phyloP scores from a whole-genome alignment of 2,797 vertebrate species.

The Ctenosaura bakeri region DNA sequence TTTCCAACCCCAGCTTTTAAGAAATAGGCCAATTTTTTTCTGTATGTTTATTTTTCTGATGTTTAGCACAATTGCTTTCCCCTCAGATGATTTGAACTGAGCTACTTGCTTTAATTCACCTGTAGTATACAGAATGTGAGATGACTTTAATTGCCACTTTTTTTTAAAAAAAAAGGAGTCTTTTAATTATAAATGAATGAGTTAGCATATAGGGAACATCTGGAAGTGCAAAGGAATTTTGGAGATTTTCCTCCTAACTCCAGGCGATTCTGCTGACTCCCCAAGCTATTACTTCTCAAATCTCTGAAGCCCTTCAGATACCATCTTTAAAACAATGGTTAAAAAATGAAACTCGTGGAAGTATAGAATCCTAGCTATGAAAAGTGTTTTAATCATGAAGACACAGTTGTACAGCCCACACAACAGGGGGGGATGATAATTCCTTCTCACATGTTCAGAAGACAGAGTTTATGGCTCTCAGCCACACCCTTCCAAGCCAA shows the following conservation, averaged over 20 bases:
- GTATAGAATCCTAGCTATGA: not conserved
- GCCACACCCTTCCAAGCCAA: not conserved
- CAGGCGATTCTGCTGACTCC: not conserved
- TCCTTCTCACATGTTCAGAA: not conserved
- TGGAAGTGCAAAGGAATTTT: not conserved
- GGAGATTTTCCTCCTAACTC: not conserved
- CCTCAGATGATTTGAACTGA: slow-evolving; percentile 15
- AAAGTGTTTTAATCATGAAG: not conserved
- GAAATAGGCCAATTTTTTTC: not conserved
- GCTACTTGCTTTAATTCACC: slow-evolving; percentile 37
- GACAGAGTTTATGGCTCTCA: not conserved
- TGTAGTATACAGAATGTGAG: slow-evolving; percentile 10
- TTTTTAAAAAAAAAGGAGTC: not conserved
- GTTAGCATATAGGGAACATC: not conserved
- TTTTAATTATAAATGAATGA: not conserved
- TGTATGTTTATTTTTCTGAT: slow-evolving; percentile 1
- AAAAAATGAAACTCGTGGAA: not conserved
- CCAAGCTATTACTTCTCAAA: not conserved
- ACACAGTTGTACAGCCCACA: not conserved
- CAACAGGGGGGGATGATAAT: not conserved
- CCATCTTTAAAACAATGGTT: not conserved
- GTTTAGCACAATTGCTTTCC: not conserved
- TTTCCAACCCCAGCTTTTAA: not conserved
- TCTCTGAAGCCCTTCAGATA: not conserved
- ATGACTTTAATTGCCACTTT: not conserved